Percentiles rank a stretch among this genome's conserved stretches.
These are phyloP conservation scores for Ceyx erithaca DNA, from an alignment of 2,797 vertebrate genomes.

Conservation along the genomic window DNA sequence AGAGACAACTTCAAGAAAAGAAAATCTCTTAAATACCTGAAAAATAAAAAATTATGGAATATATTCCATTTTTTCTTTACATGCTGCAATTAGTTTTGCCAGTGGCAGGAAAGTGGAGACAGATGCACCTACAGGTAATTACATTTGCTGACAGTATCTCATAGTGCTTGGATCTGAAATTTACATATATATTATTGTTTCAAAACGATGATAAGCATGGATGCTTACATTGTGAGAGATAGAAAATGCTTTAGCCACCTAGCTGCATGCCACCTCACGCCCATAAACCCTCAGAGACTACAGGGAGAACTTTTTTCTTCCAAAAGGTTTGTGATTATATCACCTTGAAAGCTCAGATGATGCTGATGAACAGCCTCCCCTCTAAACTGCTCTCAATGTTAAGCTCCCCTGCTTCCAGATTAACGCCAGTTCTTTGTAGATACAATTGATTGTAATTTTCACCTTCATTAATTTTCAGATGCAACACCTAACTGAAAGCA, in stretches of 20 bases:
- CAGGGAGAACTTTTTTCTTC: not conserved
- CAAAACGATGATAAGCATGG: slow-evolving; percentile 25
- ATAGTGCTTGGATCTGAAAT: slow-evolving; percentile 18
- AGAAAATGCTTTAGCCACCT: not conserved
- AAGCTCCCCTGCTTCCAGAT: slow-evolving; percentile 7
- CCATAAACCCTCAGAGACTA: not conserved
- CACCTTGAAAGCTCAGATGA: slow-evolving; percentile 21
- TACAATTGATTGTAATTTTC: slow-evolving; percentile 35
- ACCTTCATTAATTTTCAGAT: slow-evolving; percentile 32
- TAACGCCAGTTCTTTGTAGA: slow-evolving; percentile 17
- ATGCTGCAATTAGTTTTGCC: slow-evolving; percentile 19
- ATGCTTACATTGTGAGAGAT: slow-evolving; percentile 5
- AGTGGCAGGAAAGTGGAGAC: not conserved
- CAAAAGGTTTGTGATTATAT: not conserved
- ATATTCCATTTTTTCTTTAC: not conserved
- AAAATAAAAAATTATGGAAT: not conserved
- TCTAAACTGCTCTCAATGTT: not conserved
- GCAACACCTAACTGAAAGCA: not conserved
- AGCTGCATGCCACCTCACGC: not conserved
- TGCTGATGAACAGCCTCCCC: not conserved
- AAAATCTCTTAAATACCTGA: not conserved
- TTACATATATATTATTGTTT: slow-evolving; percentile 59
- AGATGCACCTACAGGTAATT: slow-evolving; percentile 16
- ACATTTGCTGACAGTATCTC: not conserved
- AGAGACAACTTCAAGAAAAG: not conserved